Evolutionary conservation across 2,113 vertebrate genomes (phyloP).

Genomic region (Colossoma macropomum): DNA sequence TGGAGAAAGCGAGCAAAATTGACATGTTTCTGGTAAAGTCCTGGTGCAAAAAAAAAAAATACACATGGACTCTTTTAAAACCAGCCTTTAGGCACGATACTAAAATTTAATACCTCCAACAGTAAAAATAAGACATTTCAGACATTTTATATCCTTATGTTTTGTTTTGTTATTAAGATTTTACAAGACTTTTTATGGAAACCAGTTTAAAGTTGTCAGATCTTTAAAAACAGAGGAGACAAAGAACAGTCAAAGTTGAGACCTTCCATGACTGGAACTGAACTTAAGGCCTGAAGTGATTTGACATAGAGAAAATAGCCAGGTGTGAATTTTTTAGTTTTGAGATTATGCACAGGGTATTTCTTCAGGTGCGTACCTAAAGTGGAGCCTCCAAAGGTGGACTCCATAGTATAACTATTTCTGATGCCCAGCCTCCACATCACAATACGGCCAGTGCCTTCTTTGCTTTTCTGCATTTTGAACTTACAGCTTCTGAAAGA

Average conservation of each 20-base stretch:
- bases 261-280: neutral
- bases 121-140: too few species aligned
- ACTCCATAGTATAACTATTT: constrained; percentile 95
- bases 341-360: neutral
- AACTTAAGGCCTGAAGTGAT: neutral
- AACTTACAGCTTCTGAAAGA: constrained; percentile 92
- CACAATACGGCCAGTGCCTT: constrained; percentile 86
- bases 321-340: neutral
- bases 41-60: too few species aligned
- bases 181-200: too few species aligned
- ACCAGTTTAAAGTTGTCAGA: too few species aligned
- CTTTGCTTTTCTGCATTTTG: constrained; percentile 89
- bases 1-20: too few species aligned
- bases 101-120: too few species aligned
- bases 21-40: too few species aligned
- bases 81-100: too few species aligned
- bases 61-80: too few species aligned
- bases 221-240: too few species aligned
- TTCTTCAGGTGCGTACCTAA: constrained; percentile 77
- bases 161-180: too few species aligned
- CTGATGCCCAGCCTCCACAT: constrained; percentile 91
- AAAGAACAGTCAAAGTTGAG: neutral
- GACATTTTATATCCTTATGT: too few species aligned
- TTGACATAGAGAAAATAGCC: neutral
- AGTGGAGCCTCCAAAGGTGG: constrained; percentile 88